These are phyloP conservation scores for Umimayanthus kanabou DNA, from an alignment of 92 coral and sea anemone genomes.

Conservation along the genomic window DNA sequence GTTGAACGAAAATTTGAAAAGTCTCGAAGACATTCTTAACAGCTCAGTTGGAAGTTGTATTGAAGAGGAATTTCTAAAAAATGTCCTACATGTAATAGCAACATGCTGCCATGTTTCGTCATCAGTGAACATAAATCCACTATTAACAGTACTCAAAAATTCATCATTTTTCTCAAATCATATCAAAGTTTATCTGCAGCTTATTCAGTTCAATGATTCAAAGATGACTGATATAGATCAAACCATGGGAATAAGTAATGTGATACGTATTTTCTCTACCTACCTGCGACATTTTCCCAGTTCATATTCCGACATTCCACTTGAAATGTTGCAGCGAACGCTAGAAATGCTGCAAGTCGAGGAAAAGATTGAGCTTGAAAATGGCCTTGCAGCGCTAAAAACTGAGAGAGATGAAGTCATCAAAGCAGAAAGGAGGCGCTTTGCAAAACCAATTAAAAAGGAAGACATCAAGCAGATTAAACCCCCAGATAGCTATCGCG, in stretches of 20 bases:
- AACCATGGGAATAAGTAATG: background rate
- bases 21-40: background rate
- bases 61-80: conserved; percentile 3
- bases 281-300: no score
- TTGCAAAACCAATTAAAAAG: background rate
- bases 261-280: background rate
- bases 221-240: background rate
- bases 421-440: background rate
- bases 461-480: no score
- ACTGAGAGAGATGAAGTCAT: conserved; percentile 10
- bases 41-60: background rate
- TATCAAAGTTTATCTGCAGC: conserved; percentile 5
- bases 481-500: no score
- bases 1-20: background rate
- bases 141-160: conserved; percentile 16
- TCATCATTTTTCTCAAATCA: conserved; percentile 11
- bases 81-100: conserved; percentile 1
- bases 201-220: conserved; percentile 4
- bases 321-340: background rate
- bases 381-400: background rate
- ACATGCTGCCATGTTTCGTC: conserved; percentile 14
- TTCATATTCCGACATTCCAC: background rate
- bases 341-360: background rate
- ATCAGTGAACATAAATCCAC: conserved; percentile 7
- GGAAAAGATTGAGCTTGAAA: background rate